phyloP scores from a whole-genome alignment of 2,888 invertebrate species.

The Abscondita cerata region DNA sequence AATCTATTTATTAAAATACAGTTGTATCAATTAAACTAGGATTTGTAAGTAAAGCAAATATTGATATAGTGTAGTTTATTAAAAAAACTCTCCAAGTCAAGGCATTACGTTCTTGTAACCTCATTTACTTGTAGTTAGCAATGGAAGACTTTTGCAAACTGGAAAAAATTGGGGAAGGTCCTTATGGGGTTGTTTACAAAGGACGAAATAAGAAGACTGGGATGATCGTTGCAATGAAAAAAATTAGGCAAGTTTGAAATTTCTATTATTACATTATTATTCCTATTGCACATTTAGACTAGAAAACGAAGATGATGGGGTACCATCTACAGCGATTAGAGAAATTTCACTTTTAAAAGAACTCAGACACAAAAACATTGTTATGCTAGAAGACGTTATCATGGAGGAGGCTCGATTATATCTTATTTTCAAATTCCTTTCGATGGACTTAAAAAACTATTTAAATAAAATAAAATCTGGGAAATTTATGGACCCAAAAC shows the following conservation, averaged over 20 bases:
- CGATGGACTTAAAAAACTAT: constrained; percentile 98
- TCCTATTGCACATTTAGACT: constrained; percentile 67
- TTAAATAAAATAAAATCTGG: constrained; percentile 85
- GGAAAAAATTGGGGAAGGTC: constrained; percentile 98
- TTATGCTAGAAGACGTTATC: constrained; percentile 89
- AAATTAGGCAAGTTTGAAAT: constrained; percentile 63
- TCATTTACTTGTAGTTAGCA: too few species aligned
- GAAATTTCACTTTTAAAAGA: constrained; percentile 97
- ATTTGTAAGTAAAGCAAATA: too few species aligned
- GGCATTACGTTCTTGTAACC: too few species aligned
- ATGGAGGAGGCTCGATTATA: constrained; percentile 95
- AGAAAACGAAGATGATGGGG: constrained; percentile 97
- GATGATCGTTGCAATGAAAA: constrained; percentile 95
- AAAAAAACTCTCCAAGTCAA: too few species aligned
- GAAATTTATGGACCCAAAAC: constrained; percentile 82
- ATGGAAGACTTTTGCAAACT: constrained; percentile 95
- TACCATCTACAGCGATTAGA: constrained; percentile 94
- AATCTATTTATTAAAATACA: too few species aligned
- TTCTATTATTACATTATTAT: not conserved
- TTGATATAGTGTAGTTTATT: too few species aligned
- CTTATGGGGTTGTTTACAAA: constrained; percentile 98
- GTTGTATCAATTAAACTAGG: too few species aligned
- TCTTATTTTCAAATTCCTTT: constrained; percentile 94
- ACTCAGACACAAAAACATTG: constrained; percentile 93
- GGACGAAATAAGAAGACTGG: constrained; percentile 88